Evolutionary conservation across 2,113 vertebrate genomes (phyloP), one percentile per base, ranked within the genome.

Genomic region (Thalassoma bifasciatum): DNA sequence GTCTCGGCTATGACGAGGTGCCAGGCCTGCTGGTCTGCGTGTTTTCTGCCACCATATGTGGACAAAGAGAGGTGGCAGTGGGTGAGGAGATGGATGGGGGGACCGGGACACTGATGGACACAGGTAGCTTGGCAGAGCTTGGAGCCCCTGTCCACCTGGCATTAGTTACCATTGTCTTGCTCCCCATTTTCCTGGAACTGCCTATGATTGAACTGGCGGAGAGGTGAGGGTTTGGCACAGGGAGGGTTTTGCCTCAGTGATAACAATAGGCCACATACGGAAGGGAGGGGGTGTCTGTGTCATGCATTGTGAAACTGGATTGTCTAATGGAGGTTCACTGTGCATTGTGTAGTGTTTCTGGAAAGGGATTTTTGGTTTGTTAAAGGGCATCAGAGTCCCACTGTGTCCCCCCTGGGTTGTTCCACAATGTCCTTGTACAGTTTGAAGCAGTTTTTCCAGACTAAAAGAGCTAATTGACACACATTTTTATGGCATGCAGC

Each of bases 171-270:
- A 86, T 88, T 90, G 82, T 89, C 76, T 83, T 54, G 60, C 66
- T 62, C 60, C 49, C 36, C 17, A 22, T 76, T 83, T 83, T 75
- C 56, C 75, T 87, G 88, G 83, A 87, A 80, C 38, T 50, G 71
- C 42, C 66, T 82, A 67, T 82, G 85, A 86, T 87, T 88, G 88
- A 84, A 84, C 87, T 86, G 88, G 86, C 79, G 10, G 73, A 44
- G 81, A 80, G 88, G 84, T 80, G 66, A 84, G 82, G 86, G 77
- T 89, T 88, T 92, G 86, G 89, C 90, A 77, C 63, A 7, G 65
- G 38, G 54, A 60, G 17, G 75, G 57, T 85, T 89, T 83, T 88
- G 77, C 77, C 82, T 90, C 76, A 22, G 21, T 59, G 78, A 65
- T 62, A 88, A 92, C 92, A 91, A 92, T 88, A 64, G 81, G 34